Evolutionary conservation across 2,797 vertebrate genomes (phyloP), one percentile per base, ranked within the genome.

Genomic region (Xiphorhynchus erythropygius): DNA sequence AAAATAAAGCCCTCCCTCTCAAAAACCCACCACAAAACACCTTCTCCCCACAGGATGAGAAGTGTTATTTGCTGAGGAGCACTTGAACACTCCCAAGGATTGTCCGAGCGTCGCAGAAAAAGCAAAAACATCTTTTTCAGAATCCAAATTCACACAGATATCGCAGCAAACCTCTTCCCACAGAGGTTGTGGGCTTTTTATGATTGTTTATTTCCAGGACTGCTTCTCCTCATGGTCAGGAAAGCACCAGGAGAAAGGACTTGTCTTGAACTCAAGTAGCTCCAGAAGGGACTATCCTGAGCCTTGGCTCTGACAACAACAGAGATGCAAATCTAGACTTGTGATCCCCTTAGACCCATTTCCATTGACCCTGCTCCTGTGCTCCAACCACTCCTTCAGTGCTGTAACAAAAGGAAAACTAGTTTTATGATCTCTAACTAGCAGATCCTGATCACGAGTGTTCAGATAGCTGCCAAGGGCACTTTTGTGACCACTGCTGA

Each of bases 381-480:
- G 32, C 77, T 80, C 44, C 60, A 65, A 23, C n/a, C 47, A 12
- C 55, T 25, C 52, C 27, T 39, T 22, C 30, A 7, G 46, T 4
- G 14, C 39, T 33, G 39, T 3, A 53, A 64, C 59, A 74, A 71
- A 63, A 74, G 47, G 18, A 79, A 79, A 69, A 39, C 12, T 1
- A 50, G 5, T n/a, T 90, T 52, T 23, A 30, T 30, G 33, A n/a
- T 68, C 73, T 68, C 28, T 53, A 78, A 23, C 39, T 10, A 27
- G 56, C 24, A 59, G 75, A 75, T 46, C 28, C 2, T 0, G 6
- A 67, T 25, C 37, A 22, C 2, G 0, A 52, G 25, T 0, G 0
- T 27, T 53, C 46, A 11, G 50, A 5, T 7, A 24, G 55, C 57
- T 28, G 39, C 32, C 44, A n/a, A 65, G n/a, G 35, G n/a, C 13